phyloP scores from a whole-genome alignment of 2,113 vertebrate species.

The Nesogale talazaci region DNA sequence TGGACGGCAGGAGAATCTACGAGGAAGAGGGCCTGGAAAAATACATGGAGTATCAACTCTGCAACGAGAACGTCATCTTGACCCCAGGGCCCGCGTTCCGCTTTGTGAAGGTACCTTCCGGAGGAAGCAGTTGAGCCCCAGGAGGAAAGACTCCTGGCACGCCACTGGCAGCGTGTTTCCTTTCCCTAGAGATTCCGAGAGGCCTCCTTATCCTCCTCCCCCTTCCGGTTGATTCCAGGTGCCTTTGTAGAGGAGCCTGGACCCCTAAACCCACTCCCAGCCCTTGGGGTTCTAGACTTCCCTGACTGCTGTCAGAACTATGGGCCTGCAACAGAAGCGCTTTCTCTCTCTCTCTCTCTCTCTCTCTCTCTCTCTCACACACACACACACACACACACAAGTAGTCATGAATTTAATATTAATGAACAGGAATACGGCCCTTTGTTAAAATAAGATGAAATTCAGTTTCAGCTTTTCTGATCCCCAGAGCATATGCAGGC shows the following conservation, averaged over 20 bases:
- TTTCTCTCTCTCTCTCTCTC: no score
- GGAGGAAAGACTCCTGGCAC: no score
- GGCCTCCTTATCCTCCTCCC: background rate
- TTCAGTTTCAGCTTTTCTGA: background rate
- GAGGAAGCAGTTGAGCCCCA: background rate
- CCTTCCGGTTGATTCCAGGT: background rate
- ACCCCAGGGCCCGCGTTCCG: constrained; percentile 92
- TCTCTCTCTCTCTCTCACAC: no score
- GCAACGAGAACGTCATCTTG: constrained; percentile 91
- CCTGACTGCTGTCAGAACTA: background rate
- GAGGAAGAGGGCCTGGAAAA: constrained; percentile 93
- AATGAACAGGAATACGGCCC: background rate
- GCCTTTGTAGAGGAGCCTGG: background rate
- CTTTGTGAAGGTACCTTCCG: constrained; percentile 93
- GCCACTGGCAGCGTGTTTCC: no score
- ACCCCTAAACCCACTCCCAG: no score
- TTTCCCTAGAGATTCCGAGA: background rate
- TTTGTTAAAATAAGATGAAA: constrained; percentile 10
- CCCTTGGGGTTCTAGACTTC: background rate
- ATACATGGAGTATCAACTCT: constrained; percentile 91
- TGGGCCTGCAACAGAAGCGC: background rate
- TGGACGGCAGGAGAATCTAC: constrained; percentile 90
- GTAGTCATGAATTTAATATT: background rate
- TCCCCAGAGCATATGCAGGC: background rate
- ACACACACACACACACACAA: no score